Base-by-base conservation (phyloP, 2,888 invertebrate genomes). In the Allolobophora icterica region DNA sequence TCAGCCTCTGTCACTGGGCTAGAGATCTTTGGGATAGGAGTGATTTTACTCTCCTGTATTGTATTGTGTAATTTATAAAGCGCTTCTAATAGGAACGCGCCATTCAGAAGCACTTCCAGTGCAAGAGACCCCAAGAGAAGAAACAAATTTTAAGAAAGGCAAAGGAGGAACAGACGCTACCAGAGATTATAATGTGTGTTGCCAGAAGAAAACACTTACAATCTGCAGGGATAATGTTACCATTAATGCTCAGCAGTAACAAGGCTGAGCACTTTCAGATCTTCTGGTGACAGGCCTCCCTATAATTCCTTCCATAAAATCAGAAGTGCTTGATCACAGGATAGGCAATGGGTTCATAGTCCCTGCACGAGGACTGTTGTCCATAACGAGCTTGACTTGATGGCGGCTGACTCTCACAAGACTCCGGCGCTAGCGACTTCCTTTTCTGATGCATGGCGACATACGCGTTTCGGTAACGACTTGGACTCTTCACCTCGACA, bases 241-340 rank as follows among this genome's bases (percentile, higher is more conserved):
- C 30, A 71, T n/a, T 8, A 71, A 71, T 71, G n/a, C n/a, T 11
- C 3, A 13, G 71, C 30, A 71, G 30, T n/a, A 13, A 11, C 8
- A 71, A 71, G n/a, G n/a, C 71, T 71, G 71, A 71, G 71, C n/a
- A n/a, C 30, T 71, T 71, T 71, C 11, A 17, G 71, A 30, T 71
- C 71, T n/a, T n/a, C n/a, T 30, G 24, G 52, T 17, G n/a, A 71
- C 58, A 58, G 24, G 24, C 8, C 71, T 71, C 2, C 71, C n/a
- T 71, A 11, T 71, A 6, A 71, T 11, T 24, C 19, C 21, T 52
- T 52, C 52, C 52, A 52, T 52, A 24, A 30, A n/a, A 71, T 71
- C 71, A 71, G 71, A 71, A 71, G 8, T 71, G 71, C 71, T n/a
- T 71, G n/a, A 71, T 71, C n/a, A 71, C n/a, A n/a, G 71, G 71